Evolutionary conservation across 53 echinoderm and acorn worm genomes (phyloP), one percentile per base, ranked within the genome.

Genomic region (Holothuria leucospilota): DNA sequence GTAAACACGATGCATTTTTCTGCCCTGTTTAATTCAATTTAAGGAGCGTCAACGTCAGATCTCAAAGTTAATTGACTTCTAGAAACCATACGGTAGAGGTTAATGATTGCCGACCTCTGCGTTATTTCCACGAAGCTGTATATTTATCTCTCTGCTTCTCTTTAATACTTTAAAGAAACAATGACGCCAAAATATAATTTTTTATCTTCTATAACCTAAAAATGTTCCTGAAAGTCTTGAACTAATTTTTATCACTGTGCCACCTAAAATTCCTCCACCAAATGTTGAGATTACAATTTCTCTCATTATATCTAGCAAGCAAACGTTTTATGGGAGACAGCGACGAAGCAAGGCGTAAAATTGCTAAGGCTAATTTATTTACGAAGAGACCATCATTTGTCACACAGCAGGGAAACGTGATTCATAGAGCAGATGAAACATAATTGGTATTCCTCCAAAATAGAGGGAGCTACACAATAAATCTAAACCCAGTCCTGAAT

Each of bases 321-420:
- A 72, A 72, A 72, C 72, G 42, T 72, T 72, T 72, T 42, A 72
- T 72, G 39, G 72, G 72, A 72, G 72, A 72, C 72, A 42, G 72
- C 72, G 72, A 10, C 20, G 21, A 72, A 72, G 20, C 49, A 72
- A 72, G 72, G 72, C 72, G 72, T 72, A 46, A 72, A 72, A 72
- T 72, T 72, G 72, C 42, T 41, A 8, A 46, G 42, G 72, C 40
- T 72, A 72, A 72, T 72, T 72, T 72, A 72, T 72, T 72, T 72
- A 72, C 72, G n/a, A n/a, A 20, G n/a, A 30, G 39, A 72, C 39
- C 40, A 72, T 72, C 34, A 72, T 46, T 72, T 23, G 40, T 56
- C 56, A 56, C 56, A 56, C 56, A 56, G 56, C 56, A 56, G 56
- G 56, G 56, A 56, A 56, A 56, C 56, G 56, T 56, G 56, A 56